These are phyloP conservation scores for Peromyscus aztecus DNA, from an alignment of 2,797 vertebrate genomes.

Conservation along the genomic window DNA sequence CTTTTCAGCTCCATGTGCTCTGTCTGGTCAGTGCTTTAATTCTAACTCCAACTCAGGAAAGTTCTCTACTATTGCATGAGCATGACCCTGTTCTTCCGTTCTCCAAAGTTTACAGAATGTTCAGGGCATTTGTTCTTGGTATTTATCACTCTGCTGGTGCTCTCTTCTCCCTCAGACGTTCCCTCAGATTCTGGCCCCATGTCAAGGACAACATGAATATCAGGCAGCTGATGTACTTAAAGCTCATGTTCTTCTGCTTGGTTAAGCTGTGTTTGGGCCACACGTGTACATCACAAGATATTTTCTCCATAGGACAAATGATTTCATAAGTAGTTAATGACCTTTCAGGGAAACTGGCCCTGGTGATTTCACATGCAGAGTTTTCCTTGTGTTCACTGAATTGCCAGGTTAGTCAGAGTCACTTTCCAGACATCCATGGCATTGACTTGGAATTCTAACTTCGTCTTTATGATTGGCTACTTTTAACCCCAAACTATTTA, in stretches of 20 bases:
- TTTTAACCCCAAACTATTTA: neutral
- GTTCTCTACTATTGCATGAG: neutral
- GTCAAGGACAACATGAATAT: neutral
- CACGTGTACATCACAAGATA: neutral
- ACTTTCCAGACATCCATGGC: neutral
- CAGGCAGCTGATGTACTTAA: neutral
- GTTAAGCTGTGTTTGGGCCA: neutral
- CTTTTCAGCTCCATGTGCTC: neutral
- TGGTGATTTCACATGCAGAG: neutral
- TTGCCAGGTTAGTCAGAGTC: neutral
- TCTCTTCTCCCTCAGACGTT: neutral
- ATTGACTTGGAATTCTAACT: neutral
- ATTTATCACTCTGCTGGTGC: neutral
- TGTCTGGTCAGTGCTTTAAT: neutral
- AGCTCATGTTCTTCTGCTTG: neutral
- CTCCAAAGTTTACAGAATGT: neutral
- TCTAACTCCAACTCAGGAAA: neutral
- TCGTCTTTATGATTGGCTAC: neutral
- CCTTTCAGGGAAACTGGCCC: neutral
- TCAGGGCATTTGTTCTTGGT: neutral
- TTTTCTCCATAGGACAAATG: neutral
- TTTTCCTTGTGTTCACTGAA: neutral
- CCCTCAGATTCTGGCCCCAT: neutral
- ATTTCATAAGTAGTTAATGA: neutral
- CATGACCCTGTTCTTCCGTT: neutral